phyloP scores from a whole-genome alignment of 2,888 invertebrate genomes.

The Tenthredo notha region DNA sequence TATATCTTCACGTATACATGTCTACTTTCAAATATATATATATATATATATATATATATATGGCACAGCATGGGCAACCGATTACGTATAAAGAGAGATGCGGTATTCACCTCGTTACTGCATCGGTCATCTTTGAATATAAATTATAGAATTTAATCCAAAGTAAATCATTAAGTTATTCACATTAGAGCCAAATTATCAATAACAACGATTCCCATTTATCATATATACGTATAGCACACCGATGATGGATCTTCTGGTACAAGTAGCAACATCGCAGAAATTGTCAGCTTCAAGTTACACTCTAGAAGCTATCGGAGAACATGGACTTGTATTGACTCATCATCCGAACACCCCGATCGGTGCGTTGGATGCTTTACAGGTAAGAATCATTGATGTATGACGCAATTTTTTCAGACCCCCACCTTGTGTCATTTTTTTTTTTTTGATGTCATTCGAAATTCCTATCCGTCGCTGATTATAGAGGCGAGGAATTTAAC shows the following conservation, averaged over 20 bases:
- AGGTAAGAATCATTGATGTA: constrained; percentile 66
- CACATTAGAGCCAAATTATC: neutral
- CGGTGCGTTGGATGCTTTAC: constrained; percentile 81
- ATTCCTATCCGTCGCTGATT: neutral
- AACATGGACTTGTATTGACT: constrained; percentile 82
- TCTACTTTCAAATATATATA: constrained; percentile 39
- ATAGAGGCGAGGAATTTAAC: neutral
- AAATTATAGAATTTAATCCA: neutral
- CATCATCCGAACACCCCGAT: constrained; percentile 89
- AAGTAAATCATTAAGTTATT: neutral
- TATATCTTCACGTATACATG: constrained; percentile 15
- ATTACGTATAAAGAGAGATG: constrained; percentile 49
- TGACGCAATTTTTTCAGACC: neutral
- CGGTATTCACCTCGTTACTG: neutral
- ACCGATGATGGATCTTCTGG: constrained; percentile 89
- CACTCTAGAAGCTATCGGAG: constrained; percentile 83
- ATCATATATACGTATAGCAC: constrained; percentile 79
- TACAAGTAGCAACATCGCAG: constrained; percentile 85
- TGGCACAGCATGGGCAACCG: neutral
- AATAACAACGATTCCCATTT: neutral
- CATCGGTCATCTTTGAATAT: constrained; percentile 19
- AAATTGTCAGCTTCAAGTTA: constrained; percentile 85
- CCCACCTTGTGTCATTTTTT: neutral
- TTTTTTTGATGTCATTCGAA: neutral
- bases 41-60: constrained; percentile 24